phyloP scores from a whole-genome alignment of 1,140 invertebrate genomes.

The fruit fly (Drosophila melanogaster) region Release_6_plus_ISO1_MT NC_004354.4:12668501-12669000 shows the following conservation, averaged over 20 bases:
- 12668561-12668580: not conserved
- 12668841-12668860: conserved; percentile 42
- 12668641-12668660: conserved; percentile 1
- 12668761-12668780: not conserved
- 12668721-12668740: not conserved
- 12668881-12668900: not conserved
- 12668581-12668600: conserved; percentile 5
- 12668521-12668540: too few relatives aligned
- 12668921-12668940: conserved; percentile 1
- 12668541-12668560: not conserved
- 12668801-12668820: conserved; percentile 2
- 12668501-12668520: not conserved
- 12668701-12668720: not conserved
- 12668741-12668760: not conserved
- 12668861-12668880: conserved; percentile 37
- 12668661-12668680: conserved; percentile 5
- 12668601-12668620: conserved; percentile 7
- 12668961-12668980: conserved; percentile 20
- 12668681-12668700: not conserved
- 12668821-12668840: conserved; percentile 25
- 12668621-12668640: conserved; percentile 2
- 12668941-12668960: conserved; percentile 3
- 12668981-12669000: conserved; percentile 32
- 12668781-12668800: not conserved
- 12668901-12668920: not conserved